A percentile compares a stretch with the other conserved stretches of the same genome.
phyloP scores from a whole-genome alignment of 2,113 vertebrate genomes.

The Terrapene triunguis region DNA sequence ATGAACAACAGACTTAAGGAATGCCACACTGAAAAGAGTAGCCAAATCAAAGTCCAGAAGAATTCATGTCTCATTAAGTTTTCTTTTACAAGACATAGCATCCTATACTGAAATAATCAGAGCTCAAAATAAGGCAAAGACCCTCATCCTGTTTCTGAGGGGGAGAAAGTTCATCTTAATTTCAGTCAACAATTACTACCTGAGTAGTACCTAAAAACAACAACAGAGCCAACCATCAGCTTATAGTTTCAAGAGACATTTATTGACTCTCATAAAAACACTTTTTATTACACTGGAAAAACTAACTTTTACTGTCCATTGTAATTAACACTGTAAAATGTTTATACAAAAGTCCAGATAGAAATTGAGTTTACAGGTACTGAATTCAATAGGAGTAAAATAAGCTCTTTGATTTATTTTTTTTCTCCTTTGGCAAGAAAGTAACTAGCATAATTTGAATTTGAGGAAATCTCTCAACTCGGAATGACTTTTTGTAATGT shows the following conservation, averaged over 20 bases:
- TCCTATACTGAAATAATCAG: not conserved
- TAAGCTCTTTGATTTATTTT: slow-evolving; percentile 66
- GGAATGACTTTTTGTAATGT: slow-evolving; percentile 45
- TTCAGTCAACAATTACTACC: slow-evolving; percentile 31
- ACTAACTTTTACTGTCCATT: slow-evolving; percentile 62
- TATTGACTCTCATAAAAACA: slow-evolving; percentile 53
- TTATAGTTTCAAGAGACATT: slow-evolving; percentile 35
- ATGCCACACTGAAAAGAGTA: not conserved
- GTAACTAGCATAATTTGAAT: slow-evolving; percentile 67
- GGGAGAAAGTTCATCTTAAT: slow-evolving; percentile 40
- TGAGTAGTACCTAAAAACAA: slow-evolving; percentile 18
- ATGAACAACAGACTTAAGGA: accelerated
- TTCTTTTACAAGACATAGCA: not conserved
- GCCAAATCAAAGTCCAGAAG: not conserved
- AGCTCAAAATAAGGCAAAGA: not conserved
- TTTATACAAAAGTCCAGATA: slow-evolving; percentile 67
- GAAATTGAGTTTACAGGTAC: slow-evolving; percentile 64
- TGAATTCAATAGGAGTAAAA: slow-evolving; percentile 49
- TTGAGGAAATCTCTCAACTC: slow-evolving; percentile 34
- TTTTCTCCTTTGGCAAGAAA: slow-evolving; percentile 72
- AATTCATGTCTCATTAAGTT: accelerated
- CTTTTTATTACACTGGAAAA: slow-evolving; percentile 49
- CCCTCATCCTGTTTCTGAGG: not conserved
- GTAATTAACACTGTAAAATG: slow-evolving; percentile 61
- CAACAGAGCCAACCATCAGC: not conserved